These are phyloP conservation scores for Acanthopleura granulata DNA, from an alignment of 2,888 invertebrate species.

Conservation along the genomic window DNA sequence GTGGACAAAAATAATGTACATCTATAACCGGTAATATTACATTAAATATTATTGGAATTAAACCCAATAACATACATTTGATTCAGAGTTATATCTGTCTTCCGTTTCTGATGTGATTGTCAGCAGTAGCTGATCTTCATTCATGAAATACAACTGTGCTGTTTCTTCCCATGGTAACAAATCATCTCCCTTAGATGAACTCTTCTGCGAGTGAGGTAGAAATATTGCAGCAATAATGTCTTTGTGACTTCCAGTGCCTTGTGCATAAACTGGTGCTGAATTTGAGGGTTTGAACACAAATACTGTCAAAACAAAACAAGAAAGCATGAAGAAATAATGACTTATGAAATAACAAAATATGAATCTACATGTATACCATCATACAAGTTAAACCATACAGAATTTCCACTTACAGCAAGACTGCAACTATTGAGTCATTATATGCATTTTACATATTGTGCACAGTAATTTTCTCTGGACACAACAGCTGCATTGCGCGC, in stretches of 20 bases:
- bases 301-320: conserved; percentile 71
- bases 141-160: conserved; percentile 58
- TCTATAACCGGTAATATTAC: no score
- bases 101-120: conserved; percentile 24
- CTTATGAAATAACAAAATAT: no score
- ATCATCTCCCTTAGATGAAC: conserved; percentile 29
- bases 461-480: no score
- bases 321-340: not conserved
- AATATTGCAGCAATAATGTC: conserved; percentile 45
- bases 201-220: conserved; percentile 46
- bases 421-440: no score
- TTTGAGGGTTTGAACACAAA: conserved; percentile 73
- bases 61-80: no score
- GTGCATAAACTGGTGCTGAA: conserved; percentile 41
- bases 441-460: no score
- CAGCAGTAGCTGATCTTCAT: conserved; percentile 48
- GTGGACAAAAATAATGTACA: no score
- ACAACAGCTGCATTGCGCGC: no score
- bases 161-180: conserved; percentile 49
- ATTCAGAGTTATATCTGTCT: not conserved
- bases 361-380: no score
- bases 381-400: no score
- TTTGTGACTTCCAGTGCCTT: conserved; percentile 26
- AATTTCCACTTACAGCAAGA: no score
- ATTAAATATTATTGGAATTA: no score